Evolutionary conservation across 1,140 invertebrate species (phyloP).

Genomic region (Aporrectodea caliginosa): DNA sequence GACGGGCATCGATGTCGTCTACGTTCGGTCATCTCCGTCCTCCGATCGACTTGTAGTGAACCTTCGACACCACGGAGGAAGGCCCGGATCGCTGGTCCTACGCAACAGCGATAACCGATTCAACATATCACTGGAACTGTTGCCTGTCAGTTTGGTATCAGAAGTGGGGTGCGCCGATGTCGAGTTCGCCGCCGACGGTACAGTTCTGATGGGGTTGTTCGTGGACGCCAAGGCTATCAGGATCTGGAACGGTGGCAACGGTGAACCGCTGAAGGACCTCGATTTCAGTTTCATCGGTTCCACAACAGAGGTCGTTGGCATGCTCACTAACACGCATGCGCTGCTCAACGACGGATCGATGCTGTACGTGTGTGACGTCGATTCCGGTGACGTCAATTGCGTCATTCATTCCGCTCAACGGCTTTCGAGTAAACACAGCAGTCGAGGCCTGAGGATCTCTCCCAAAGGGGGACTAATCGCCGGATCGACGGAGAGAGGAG

Average conservation of each 20-base stretch:
- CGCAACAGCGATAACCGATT: conserved; percentile 18
- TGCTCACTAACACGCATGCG: conserved; percentile 27
- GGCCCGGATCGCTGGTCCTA: conserved; percentile 12
- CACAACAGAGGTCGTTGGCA: conserved; percentile 4
- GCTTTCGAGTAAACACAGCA: neutral
- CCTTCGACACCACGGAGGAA: neutral
- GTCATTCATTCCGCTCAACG: neutral
- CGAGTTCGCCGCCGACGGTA: conserved; percentile 24
- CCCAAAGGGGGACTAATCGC: conserved; percentile 16
- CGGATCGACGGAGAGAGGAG: neutral
- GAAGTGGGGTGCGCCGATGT: conserved; percentile 1
- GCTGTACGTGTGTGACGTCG: conserved; percentile 21
- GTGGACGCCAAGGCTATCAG: neutral
- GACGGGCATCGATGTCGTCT: conserved; percentile 4
- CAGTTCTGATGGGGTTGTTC: conserved; percentile 16
- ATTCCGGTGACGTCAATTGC: conserved; percentile 17
- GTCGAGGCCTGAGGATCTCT: conserved; percentile 10
- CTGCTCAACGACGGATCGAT: conserved; percentile 9
- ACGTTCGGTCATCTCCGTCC: conserved; percentile 16
- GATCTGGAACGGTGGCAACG: conserved; percentile 28
- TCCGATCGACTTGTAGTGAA: conserved; percentile 24
- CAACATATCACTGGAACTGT: conserved; percentile 8
- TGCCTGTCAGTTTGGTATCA: conserved; percentile 7
- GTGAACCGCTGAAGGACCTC: conserved; percentile 22
- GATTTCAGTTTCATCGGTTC: neutral